Evolutionary conservation across 2,113 vertebrate genomes (phyloP).

Genomic region (Hippolais icterina): DNA sequence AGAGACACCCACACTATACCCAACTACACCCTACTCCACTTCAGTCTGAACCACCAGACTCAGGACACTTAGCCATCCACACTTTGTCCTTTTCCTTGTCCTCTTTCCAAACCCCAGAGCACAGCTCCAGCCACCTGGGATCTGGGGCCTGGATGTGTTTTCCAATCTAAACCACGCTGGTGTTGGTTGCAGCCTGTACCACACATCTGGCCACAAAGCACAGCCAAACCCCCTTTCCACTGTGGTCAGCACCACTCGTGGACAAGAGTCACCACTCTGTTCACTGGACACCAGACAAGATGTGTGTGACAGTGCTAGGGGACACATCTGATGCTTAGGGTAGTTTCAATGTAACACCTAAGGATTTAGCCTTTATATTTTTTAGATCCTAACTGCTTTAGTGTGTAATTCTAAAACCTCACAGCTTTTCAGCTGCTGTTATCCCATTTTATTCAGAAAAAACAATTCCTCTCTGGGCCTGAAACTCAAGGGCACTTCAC

Average conservation of each 20-base stretch:
- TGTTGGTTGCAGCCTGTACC: neutral
- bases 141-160: accelerated
- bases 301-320: neutral
- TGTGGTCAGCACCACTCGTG: accelerated
- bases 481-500: neutral
- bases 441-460: neutral
- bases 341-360: neutral
- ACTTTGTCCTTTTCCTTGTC: neutral
- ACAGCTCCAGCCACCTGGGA: neutral
- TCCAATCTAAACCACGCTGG: neutral
- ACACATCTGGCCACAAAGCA: neutral
- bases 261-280: neutral
- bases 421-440: neutral
- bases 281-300: neutral
- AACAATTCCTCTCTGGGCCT: neutral
- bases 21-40: neutral
- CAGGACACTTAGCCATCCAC: no score
- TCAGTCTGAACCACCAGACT: no score
- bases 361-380: neutral
- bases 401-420: neutral
- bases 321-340: neutral
- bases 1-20: neutral
- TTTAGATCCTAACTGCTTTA: neutral
- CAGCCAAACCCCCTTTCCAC: neutral
- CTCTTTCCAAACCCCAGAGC: neutral